phyloP scores from a whole-genome alignment of 2,888 invertebrate genomes.

The Drosophila tanythrix region DNA sequence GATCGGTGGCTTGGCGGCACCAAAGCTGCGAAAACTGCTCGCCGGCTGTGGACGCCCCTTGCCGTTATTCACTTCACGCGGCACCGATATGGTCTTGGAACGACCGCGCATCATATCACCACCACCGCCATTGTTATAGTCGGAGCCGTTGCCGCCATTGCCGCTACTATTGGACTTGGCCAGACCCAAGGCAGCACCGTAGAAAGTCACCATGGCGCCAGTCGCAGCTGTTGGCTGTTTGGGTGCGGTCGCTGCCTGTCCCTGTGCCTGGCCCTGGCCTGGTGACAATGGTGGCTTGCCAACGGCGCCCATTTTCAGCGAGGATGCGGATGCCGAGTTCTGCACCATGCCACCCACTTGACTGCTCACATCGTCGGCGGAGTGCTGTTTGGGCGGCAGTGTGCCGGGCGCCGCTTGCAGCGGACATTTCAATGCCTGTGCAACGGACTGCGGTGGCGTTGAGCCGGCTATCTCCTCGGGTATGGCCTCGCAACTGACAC shows the following conservation, averaged over 20 bases:
- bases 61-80: conserved; percentile 83
- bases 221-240: conserved; percentile 63
- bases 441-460: conserved; percentile 88
- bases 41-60: conserved; percentile 75
- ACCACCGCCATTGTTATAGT: conserved; percentile 86
- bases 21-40: conserved; percentile 73
- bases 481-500: conserved; percentile 95
- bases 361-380: conserved; percentile 83
- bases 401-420: conserved; percentile 59
- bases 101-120: conserved; percentile 84
- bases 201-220: conserved; percentile 44
- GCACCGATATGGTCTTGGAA: conserved; percentile 94
- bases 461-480: conserved; percentile 94
- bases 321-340: conserved; percentile 80
- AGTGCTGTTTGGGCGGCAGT: conserved; percentile 84
- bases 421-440: conserved; percentile 83
- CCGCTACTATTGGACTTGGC: conserved; percentile 80
- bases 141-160: conserved; percentile 58
- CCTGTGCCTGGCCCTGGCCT: conserved; percentile 73
- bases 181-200: conserved; percentile 59
- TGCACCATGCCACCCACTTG: conserved; percentile 69
- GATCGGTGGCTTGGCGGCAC: conserved; percentile 83
- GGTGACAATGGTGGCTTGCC: conserved; percentile 89
- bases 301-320: conserved; percentile 79
- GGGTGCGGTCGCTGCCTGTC: conserved; percentile 52